Evolutionary conservation across 2,113 vertebrate species (phyloP).

Genomic region (Corythornis madagascariensis): DNA sequence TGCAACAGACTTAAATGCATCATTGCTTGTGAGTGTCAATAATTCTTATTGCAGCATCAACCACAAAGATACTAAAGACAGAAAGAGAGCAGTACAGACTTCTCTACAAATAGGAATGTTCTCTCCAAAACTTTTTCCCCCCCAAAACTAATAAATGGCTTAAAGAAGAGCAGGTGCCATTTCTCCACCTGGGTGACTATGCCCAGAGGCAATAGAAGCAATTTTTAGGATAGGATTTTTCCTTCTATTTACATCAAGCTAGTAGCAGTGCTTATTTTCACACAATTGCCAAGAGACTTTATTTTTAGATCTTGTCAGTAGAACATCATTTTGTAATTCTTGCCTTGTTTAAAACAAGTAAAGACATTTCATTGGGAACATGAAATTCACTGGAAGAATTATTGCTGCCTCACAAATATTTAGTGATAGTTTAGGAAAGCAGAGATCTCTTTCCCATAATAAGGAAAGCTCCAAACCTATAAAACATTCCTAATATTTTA

Average conservation of each 20-base stretch:
- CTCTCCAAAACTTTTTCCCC: not conserved
- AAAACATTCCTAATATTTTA: constrained; percentile 31
- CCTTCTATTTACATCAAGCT: constrained; percentile 14
- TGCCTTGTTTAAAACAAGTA: not conserved
- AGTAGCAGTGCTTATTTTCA: constrained; percentile 21
- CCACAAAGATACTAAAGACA: not conserved
- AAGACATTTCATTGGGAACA: constrained; percentile 19
- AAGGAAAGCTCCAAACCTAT: not conserved
- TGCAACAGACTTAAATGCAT: constrained; percentile 21
- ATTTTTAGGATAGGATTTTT: constrained; percentile 6
- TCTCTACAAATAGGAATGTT: not conserved
- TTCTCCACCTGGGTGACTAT: not conserved
- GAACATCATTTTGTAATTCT: constrained; percentile 5
- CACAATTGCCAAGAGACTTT: not conserved
- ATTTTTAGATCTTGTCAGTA: not conserved
- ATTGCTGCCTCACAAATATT: not conserved
- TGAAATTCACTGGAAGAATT: constrained; percentile 20
- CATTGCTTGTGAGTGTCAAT: not conserved
- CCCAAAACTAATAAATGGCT: not conserved
- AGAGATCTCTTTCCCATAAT: not conserved
- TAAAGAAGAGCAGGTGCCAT: not conserved
- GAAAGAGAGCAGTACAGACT: not conserved
- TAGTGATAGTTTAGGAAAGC: constrained; percentile 14
- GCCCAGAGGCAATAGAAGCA: not conserved
- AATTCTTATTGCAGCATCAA: not conserved